Evolutionary conservation across 2,888 invertebrate genomes (phyloP), one percentile per base, ranked within the genome.

Genomic region (Napeogenes sylphis): DNA sequence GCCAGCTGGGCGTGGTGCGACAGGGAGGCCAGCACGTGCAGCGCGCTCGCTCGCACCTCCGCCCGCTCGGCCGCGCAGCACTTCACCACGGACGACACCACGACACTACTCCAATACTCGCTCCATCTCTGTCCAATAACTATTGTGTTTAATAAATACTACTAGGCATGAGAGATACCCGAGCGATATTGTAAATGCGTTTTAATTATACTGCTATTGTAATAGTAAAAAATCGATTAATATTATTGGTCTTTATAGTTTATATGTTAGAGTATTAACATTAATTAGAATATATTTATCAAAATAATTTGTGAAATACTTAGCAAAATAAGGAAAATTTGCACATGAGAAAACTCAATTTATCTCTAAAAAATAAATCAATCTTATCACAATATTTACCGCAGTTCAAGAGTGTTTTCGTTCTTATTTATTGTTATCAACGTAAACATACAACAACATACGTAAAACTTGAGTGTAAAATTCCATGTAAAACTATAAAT

Each of bases 31-130:
- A 80, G 67, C 5, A 81, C 78, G 45, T 79, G 77, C 51, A 88
- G 61, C 3, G 86, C 77, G 2, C 83, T 81, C 2, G 87, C 89
- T 2, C 89, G 84, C 54, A 86, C 64, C 56, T 79, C 82, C 0
- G 78, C 75, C 12, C 82, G 73, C 12, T 77, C 71, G 4, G 75
- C 77, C n/a, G 64, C 45, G 0, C 68, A 70, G 62, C 84, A 77
- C 35, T 66, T 71, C 46, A 79, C 76, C 32, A 84, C 70, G 0
- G 77, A 74, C 10, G 69, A 67, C 45, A 83, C 74, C 33, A 75
- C 81, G 0, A 77, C 80, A 46, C 75, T 76, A 64, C 71, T 74
- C 77, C 84, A 88, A 2, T 70, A 64, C 57, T 88, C 89, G 62
- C 83, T 81, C 90, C 90, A 90, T 64, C 86, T 75, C 88, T 89